Evolutionary conservation across 2,888 invertebrate species (phyloP), one percentile per base, ranked within the genome.

Genomic region (Galeruca laticollis): DNA sequence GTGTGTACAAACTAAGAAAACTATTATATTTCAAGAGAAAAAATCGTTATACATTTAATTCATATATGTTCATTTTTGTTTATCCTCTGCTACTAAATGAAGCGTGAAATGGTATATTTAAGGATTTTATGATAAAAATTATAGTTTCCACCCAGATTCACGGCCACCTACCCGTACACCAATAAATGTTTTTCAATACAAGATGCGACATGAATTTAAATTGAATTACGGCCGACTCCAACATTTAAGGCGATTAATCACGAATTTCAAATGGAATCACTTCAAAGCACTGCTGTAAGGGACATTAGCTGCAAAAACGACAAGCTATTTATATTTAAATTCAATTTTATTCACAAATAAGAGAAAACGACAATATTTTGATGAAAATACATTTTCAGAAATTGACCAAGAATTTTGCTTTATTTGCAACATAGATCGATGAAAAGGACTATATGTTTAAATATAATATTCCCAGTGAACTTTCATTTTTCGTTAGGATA

Each of bases 161-260:
- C 40, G n/a, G n/a, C 26, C 26, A 26, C 4, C 40, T 5, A 40
- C 2, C n/a, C 40, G n/a, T 6, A 40, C 6, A 11, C n/a, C 40
- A 4, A n/a, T 40, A n/a, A 40, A 40, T 40, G n/a, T 40, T 40
- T 40, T 40, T 40, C n/a, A 40, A 40, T 40, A n/a, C 40, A 13
- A 40, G 40, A 40, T 40, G 40, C 40, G n/a, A 40, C n/a, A n/a
- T 40, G 40, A 40, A 40, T 40, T 40, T 40, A n/a, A 40, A 40
- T 40, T 40, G n/a, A 13, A 40, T 40, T 40, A n/a, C 1, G n/a
- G 40, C 11, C 40, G 40, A 40, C 13, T 40, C n/a, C 40, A 9
- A 37, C 11, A 35, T 35, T 11, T 11, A 40, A 11, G 40, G 13
- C 3, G n/a, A 13, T 40, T n/a, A 40, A 40, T 40, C 40, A n/a